Evolutionary conservation across 2,113 vertebrate species (phyloP).

Genomic region (Fulmarus glacialis): DNA sequence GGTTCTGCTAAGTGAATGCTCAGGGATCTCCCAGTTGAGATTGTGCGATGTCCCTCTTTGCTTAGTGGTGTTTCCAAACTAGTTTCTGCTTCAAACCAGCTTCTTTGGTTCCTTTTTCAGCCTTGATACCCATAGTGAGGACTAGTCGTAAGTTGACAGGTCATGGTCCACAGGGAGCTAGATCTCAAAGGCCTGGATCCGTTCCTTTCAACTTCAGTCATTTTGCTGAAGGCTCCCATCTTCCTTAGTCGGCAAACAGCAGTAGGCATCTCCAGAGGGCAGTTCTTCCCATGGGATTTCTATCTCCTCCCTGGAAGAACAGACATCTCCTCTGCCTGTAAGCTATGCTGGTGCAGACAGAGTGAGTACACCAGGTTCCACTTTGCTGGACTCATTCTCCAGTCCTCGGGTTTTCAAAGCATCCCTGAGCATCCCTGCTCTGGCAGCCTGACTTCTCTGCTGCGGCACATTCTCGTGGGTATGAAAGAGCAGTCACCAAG

Average conservation of each 20-base stretch:
- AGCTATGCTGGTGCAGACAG: accelerated
- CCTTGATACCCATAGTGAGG: neutral
- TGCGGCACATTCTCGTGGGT: accelerated
- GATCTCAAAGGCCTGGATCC: neutral
- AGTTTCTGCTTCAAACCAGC: neutral
- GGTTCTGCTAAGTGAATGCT: neutral
- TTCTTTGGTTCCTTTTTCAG: neutral
- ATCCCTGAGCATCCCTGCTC: neutral
- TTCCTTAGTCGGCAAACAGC: neutral
- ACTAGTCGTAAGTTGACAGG: neutral
- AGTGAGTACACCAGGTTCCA: accelerated
- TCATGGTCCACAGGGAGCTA: neutral
- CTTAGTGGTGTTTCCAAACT: neutral
- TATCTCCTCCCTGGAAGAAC: neutral
- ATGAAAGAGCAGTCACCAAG: neutral
- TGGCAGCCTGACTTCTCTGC: neutral
- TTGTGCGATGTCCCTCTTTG: accelerated
- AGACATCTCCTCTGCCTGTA: neutral
- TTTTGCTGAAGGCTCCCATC: neutral
- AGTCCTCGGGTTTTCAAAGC: neutral
- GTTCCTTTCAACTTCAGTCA: neutral
- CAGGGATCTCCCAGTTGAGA: neutral
- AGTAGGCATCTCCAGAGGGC: neutral
- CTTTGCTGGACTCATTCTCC: neutral
- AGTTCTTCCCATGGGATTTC: neutral